These are phyloP conservation scores for Trilocha varians DNA, from an alignment of 2,888 invertebrate species.

Conservation along the genomic window DNA sequence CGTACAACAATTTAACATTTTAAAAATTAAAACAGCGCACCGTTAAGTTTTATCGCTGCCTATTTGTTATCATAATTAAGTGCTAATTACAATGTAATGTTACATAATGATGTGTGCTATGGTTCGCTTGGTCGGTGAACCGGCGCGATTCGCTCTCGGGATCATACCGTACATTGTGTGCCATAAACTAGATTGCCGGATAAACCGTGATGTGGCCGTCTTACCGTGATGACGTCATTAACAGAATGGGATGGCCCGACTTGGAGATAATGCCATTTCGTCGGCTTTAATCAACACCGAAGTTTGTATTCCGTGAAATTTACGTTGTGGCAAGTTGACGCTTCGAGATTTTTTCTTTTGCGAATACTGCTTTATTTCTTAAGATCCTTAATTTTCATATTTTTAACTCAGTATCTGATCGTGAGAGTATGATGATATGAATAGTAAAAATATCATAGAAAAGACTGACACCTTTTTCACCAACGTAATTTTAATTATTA, in stretches of 20 bases:
- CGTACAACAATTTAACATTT: too few species aligned
- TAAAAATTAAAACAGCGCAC: too few species aligned
- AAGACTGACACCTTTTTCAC: too few species aligned
- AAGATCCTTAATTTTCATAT: too few species aligned
- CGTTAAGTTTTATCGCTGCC: background rate
- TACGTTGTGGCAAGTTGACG: background rate
- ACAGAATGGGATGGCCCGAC: conserved; percentile 9
- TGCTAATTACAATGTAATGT: background rate
- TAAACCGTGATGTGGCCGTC: conserved; percentile 4
- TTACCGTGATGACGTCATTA: conserved; percentile 18
- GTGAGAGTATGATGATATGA: too few species aligned
- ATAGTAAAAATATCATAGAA: too few species aligned
- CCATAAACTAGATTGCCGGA: conserved; percentile 2
- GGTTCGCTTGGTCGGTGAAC: conserved; percentile 30
- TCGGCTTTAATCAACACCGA: background rate
- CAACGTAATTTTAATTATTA: too few species aligned
- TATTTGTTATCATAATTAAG: background rate
- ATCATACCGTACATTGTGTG: conserved; percentile 3
- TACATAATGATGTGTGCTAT: conserved; percentile 4
- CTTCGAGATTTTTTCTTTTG: too few species aligned
- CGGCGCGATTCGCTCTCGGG: conserved; percentile 35
- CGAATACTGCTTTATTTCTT: too few species aligned
- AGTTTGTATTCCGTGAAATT: background rate
- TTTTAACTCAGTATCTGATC: too few species aligned
- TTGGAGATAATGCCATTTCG: background rate